phyloP scores from a whole-genome alignment of 2,888 invertebrate species.

The Bellardia bayeri region DNA sequence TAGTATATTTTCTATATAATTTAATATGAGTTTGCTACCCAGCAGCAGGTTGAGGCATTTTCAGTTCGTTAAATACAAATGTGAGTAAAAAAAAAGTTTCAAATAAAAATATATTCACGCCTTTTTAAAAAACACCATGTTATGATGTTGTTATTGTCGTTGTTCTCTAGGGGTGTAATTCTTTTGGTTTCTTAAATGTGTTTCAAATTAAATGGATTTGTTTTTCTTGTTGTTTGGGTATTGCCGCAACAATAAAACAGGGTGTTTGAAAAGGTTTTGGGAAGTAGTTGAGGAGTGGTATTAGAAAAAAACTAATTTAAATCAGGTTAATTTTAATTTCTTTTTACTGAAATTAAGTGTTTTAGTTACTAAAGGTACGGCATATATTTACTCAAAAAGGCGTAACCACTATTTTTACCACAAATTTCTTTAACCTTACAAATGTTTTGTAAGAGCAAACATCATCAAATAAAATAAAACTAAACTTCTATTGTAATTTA shows the following conservation, averaged over 20 bases:
- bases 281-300: not conserved
- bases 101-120: constrained; percentile 20
- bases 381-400: too few species aligned
- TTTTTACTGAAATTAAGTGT: too few species aligned
- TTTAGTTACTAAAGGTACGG: too few species aligned
- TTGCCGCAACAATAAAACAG: not conserved
- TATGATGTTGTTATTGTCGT: constrained; percentile 13
- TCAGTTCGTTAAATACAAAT: constrained; percentile 26
- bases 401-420: too few species aligned
- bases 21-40: not conserved
- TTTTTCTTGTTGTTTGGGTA: not conserved
- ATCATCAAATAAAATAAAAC: too few species aligned
- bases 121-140: constrained; percentile 14
- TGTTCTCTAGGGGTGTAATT: not conserved
- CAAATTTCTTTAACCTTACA: too few species aligned
- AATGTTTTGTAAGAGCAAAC: too few species aligned
- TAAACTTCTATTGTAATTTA: too few species aligned
- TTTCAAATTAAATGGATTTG: constrained; percentile 34
- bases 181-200: not conserved
- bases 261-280: not conserved
- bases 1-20: not conserved
- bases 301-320: too few species aligned
- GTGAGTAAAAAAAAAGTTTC: not conserved
- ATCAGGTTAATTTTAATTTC: too few species aligned
- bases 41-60: not conserved